Base-by-base conservation (phyloP, 1,140 invertebrate species). In the Portunus trituberculatus region DNA sequence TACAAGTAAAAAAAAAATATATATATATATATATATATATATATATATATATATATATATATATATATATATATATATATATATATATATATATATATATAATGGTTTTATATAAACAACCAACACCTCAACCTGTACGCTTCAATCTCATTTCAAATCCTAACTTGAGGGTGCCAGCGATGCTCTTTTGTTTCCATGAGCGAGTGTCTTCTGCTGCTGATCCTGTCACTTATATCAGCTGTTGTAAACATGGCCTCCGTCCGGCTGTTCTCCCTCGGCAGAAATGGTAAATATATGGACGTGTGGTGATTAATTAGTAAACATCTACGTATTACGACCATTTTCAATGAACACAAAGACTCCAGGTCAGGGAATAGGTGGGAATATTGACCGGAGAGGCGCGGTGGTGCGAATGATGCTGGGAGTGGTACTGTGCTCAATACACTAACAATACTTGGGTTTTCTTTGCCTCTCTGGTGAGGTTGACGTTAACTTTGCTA, bases 161-260 rank as follows among this genome's bases (percentile, higher is more conserved):
- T 39, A 39, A 39, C 6, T 39, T 39, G 39, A 39, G 39, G 39
- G 90, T 8, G 29, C 25, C 8, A 0, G 16, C 16, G 52, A 82
- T 76, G 91, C 31, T 46, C 25, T 84, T 86, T 93, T 84, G 39
- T 93, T 83, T 92, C 3, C 28, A 45, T 29, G 28, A 31, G 28
- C 28, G 10, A 48, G 20, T n/a, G n/a, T 20, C 48, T 20, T 12
- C n/a, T 7, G 6, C 4, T 20, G 1, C n/a, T 29, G 4, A 4
- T 87, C 45, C 3, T n/a, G 25, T 7, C 86, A 16, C 32, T n/a
- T 87, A 87, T 93, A 32, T 16, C 86, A 76, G 48, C 93, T 89
- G 59, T 31, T 8, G 86, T 93, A 93, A 93, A 93, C 93, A 93
- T 93, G 93, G 93, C 93, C 25, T 48, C 93, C 29, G 86, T 93